A percentile compares a stretch with the other conserved stretches of the same genome.
Conservation (phyloP, 2,113 vertebrate genomes). For the Melanostigma gelatinosum region DNA sequence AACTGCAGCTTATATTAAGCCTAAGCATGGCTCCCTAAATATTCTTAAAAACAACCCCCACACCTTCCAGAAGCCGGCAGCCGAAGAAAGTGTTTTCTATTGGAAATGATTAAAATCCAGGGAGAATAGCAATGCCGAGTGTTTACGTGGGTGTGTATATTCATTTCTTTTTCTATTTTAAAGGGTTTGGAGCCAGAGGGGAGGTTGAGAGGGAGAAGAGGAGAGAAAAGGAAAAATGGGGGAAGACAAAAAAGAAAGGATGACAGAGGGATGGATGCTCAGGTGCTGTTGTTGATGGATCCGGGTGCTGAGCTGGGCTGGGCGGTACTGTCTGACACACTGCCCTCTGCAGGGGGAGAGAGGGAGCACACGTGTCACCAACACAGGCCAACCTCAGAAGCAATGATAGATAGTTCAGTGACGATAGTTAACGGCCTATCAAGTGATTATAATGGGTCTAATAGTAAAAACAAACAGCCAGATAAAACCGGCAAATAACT, state of each 20-base stretch:
- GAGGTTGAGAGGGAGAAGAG: constrained; percentile 57
- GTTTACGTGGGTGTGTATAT: constrained; percentile 48
- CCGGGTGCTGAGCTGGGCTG: constrained; percentile 85
- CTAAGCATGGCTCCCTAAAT: constrained; percentile 35
- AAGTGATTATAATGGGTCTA: neutral
- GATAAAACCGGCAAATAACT: neutral
- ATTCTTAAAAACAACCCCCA: constrained; percentile 46
- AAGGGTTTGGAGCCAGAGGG: constrained; percentile 67
- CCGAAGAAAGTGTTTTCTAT: constrained; percentile 40
- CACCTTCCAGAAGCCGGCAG: constrained; percentile 47
- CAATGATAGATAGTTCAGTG: neutral
- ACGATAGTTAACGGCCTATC: neutral
- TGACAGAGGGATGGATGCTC: constrained; percentile 74
- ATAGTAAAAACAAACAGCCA: neutral
- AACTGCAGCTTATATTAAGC: constrained; percentile 51
- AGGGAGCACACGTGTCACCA: constrained; percentile 25
- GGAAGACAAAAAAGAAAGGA: constrained; percentile 60
- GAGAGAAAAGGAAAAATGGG: constrained; percentile 50
- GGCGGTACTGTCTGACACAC: constrained; percentile 84
- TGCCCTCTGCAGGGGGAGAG: constrained; percentile 81
- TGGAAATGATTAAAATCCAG: constrained; percentile 55
- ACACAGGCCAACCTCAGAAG: neutral
- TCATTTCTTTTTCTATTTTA: constrained; percentile 55
- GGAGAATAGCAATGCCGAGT: constrained; percentile 46
- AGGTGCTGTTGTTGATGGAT: constrained; percentile 87